Evolutionary conservation across 2,113 vertebrate genomes (phyloP).

Genomic region (human (Homo sapiens)): GRCh38 chr1:246115001-246115500

Average conservation of each 20-base stretch:
- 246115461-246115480: background rate
- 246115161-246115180: too few species aligned
- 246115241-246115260: background rate
- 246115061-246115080: background rate
- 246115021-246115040: background rate
- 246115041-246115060: background rate
- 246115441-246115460: background rate
- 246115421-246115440: background rate
- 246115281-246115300: background rate
- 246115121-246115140: background rate
- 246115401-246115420: background rate
- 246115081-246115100: background rate
- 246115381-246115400: background rate
- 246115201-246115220: background rate
- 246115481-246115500: rapidly evolving
- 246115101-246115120: background rate
- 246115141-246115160: background rate
- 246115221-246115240: background rate
- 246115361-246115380: background rate
- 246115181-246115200: background rate
- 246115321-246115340: background rate
- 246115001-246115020: background rate
- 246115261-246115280: background rate
- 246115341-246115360: background rate
- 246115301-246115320: background rate